phyloP scores from a whole-genome alignment of 2,797 vertebrate species.

The Sciurus vulgaris region DNA sequence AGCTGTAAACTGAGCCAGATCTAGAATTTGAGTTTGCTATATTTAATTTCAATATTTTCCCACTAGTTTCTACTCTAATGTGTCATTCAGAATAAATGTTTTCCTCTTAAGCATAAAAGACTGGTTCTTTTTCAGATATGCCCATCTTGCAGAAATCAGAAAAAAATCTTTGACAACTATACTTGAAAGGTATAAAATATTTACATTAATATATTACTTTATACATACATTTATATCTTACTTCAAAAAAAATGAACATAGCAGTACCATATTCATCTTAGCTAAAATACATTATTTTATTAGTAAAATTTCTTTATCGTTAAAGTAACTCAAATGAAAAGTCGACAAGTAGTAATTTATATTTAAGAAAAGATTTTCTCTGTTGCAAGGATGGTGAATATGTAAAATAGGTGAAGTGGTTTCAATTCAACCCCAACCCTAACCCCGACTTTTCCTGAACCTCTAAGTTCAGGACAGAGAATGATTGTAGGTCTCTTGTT shows the following conservation, averaged over 20 bases:
- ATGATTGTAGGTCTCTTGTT: neutral
- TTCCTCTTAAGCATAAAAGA: neutral
- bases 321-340: slow-evolving; percentile 15
- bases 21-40: neutral
- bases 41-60: slow-evolving; percentile 42
- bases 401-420: neutral
- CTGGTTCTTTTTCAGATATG: neutral
- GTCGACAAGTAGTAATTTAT: neutral
- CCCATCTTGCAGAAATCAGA: neutral
- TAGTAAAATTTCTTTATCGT: neutral
- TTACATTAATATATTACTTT: neutral
- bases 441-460: rapidly evolving
- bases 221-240: neutral
- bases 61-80: neutral
- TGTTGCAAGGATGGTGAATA: neutral
- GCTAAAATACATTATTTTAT: neutral
- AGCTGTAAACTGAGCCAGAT: neutral
- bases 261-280: neutral
- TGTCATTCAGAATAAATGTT: neutral
- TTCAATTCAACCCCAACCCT: rapidly evolving
- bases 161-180: neutral
- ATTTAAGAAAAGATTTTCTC: neutral
- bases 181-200: neutral
- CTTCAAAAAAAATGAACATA: slow-evolving; percentile 6
- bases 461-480: neutral